phyloP scores from a whole-genome alignment of 1,140 invertebrate species.

The Eueides isabella region DNA sequence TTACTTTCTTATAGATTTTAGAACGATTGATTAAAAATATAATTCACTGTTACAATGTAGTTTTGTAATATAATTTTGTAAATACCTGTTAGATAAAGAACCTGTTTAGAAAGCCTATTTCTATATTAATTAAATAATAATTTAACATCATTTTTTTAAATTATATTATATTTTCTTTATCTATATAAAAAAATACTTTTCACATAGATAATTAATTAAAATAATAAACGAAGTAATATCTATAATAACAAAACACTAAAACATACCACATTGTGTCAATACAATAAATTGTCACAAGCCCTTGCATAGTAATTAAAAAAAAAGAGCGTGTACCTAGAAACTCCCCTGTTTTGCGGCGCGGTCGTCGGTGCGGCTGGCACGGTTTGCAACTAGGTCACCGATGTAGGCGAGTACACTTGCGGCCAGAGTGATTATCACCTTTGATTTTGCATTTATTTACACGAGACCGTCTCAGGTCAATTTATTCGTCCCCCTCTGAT shows the following conservation, averaged over 20 bases:
- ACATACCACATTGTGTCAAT: neutral
- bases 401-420: constrained; percentile 41
- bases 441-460: constrained; percentile 30
- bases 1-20: neutral
- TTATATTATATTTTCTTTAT: too few species aligned
- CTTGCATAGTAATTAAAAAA: constrained; percentile 40
- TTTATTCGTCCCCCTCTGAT: neutral
- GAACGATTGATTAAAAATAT: neutral
- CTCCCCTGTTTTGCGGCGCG: constrained; percentile 44
- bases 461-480: constrained; percentile 4
- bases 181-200: too few species aligned
- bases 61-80: too few species aligned
- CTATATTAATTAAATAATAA: too few species aligned
- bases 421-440: constrained; percentile 36
- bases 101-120: too few species aligned
- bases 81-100: too few species aligned
- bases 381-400: constrained; percentile 49
- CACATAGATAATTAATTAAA: too few species aligned
- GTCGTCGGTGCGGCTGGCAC: constrained; percentile 46
- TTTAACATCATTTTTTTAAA: too few species aligned
- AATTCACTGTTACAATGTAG: too few species aligned
- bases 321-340: constrained; percentile 42
- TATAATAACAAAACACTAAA: too few species aligned
- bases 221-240: too few species aligned
- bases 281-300: constrained; percentile 21